Evolutionary conservation across 1,140 invertebrate species (phyloP).

Genomic region (Chrysoperla carnea): DNA sequence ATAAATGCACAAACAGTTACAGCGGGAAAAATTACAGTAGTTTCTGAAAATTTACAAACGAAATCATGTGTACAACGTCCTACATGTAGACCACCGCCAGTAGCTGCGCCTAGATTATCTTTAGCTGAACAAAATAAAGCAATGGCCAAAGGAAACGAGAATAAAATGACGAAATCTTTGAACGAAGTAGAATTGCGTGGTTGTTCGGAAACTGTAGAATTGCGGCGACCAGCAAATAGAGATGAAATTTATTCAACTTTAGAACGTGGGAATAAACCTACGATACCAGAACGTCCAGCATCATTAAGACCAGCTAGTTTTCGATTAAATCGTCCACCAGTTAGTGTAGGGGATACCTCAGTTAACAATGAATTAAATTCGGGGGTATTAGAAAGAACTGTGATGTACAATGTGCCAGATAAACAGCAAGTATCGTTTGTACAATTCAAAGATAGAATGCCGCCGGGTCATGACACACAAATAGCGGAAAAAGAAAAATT

Average conservation of each 20-base stretch:
- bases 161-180: constrained; percentile 9
- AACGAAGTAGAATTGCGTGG: constrained; percentile 8
- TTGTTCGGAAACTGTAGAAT: constrained; percentile 8
- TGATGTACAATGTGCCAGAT: constrained; percentile 14
- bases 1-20: constrained; percentile 7
- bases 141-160: constrained; percentile 1
- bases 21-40: constrained; percentile 8
- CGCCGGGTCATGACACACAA: constrained; percentile 18
- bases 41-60: constrained; percentile 7
- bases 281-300: constrained; percentile 51
- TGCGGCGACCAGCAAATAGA: constrained; percentile 5
- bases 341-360: neutral
- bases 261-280: constrained; percentile 33
- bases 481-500: constrained; percentile 20
- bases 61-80: neutral
- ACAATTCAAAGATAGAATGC: constrained; percentile 13
- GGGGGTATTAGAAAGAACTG: neutral
- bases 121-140: constrained; percentile 2
- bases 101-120: constrained; percentile 11
- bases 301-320: constrained; percentile 40
- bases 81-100: constrained; percentile 4
- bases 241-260: neutral
- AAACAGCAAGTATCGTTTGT: constrained; percentile 19
- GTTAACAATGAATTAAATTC: too few relatives aligned
- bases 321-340: constrained; percentile 8